Base-by-base conservation (phyloP, 2,888 invertebrate genomes). In the Mesorhabditis sp. region DNA sequence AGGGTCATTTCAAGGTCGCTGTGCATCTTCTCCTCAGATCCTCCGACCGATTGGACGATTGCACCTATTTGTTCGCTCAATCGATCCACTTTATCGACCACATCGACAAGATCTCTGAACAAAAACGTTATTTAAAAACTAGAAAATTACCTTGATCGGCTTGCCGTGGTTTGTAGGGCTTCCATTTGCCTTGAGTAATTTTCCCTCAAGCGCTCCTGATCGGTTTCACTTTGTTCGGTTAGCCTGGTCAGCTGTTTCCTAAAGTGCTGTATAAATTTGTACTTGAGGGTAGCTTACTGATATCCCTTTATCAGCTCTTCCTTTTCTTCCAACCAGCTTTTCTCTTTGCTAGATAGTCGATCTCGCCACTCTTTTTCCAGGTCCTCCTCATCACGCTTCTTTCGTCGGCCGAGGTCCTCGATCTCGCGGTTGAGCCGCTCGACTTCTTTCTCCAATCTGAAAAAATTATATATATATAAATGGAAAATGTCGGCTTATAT, bases 1-100 rank as follows among this genome's bases (percentile, higher is more conserved):
- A 66, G 45, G n/a, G 66, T 4, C 15, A 43, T n/a, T 15, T 62
- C 58, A 10, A 50, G 28, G 15, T 63, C 15, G 15, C 7, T 28
- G 7, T 63, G 64, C 7, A 63, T 15, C 15, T 15, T 63, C 28
- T 41, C 41, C 7, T 28, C 41, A 2, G 7, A 13, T 63, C 41
- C 64, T n/a, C 64, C 15, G 28, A 15, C 41, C 7, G 15, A 63
- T 50, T 45, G 45, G 28, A 28, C 45, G 66, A 58, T 28, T 28
- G 10, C 10, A 42, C 15, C 15, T 28, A 45, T 41, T 66, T 66
- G 4, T 6, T 43, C 13, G 43, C 4, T 41, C 66, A 41, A 42
- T 13, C 58, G n/a, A 6, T 78, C 74, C 28, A 79, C 76, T 70
- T 74, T 74, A 41, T 76, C 75, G 10, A 78, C 74, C 66, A 79